phyloP scores from a whole-genome alignment of 2,888 invertebrate genomes.

The Brachyopa scutellaris region DNA sequence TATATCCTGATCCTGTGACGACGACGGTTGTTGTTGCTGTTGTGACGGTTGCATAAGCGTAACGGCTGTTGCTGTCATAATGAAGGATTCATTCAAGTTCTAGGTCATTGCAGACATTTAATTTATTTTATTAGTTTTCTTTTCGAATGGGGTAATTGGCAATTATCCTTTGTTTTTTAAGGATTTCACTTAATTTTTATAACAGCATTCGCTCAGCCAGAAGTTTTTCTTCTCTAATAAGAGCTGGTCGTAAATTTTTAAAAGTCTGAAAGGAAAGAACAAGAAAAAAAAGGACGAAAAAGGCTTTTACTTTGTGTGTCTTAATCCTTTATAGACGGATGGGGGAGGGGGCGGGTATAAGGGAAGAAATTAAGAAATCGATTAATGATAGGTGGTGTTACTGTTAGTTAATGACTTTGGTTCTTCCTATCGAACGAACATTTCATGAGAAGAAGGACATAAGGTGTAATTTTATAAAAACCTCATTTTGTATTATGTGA shows the following conservation, averaged over 20 bases:
- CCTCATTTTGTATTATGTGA: background rate
- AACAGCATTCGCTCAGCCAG: constrained; percentile 18
- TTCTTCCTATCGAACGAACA: background rate
- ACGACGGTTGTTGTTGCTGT: constrained; percentile 68
- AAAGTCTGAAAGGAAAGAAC: constrained; percentile 52
- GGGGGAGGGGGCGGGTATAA: no score
- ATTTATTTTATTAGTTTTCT: constrained; percentile 1
- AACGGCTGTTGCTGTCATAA: constrained; percentile 76
- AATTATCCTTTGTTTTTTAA: constrained; percentile 26
- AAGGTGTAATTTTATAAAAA: constrained; percentile 2
- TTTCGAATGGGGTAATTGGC: background rate
- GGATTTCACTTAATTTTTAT: constrained; percentile 18
- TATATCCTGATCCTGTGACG: constrained; percentile 67
- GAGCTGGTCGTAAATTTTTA: constrained; percentile 18
- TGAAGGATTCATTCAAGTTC: constrained; percentile 75
- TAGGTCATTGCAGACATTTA: constrained; percentile 33
- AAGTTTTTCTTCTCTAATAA: constrained; percentile 5
- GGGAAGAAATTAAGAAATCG: constrained; percentile 2
- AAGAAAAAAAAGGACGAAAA: constrained; percentile 8
- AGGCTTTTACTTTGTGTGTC: background rate
- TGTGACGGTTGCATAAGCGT: constrained; percentile 57
- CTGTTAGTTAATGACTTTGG: background rate
- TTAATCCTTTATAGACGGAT: no score
- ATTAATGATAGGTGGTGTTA: constrained; percentile 6
- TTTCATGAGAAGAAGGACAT: constrained; percentile 7